A percentile compares a stretch with the other conserved stretches of the same genome.
phyloP scores from a whole-genome alignment of 2,113 vertebrate genomes.

The Seriola quinqueradiata region DNA sequence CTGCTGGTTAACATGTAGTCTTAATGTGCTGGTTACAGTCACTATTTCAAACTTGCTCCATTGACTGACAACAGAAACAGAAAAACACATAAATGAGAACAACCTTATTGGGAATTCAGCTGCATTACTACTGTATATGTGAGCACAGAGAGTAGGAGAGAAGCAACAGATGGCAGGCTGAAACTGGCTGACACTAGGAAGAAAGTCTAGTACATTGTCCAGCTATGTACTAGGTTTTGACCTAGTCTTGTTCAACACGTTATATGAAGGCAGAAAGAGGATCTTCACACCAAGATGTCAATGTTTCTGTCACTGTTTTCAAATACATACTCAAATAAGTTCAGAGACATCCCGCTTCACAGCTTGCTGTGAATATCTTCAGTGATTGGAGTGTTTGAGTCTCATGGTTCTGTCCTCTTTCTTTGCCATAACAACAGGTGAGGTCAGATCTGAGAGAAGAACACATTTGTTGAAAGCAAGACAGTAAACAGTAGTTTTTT shows the following conservation, averaged over 20 bases:
- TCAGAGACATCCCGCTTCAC: background rate
- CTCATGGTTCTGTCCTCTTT: background rate
- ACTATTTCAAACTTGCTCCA: too few species aligned
- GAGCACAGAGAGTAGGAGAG: too few species aligned
- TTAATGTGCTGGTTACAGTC: too few species aligned
- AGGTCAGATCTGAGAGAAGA: background rate
- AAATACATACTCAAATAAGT: constrained; percentile 1
- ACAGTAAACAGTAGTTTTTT: background rate
- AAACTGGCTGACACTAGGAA: too few species aligned
- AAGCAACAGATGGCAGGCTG: too few species aligned
- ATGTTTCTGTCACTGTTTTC: constrained; percentile 10
- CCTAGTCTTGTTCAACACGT: background rate
- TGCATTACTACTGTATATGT: too few species aligned
- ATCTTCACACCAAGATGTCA: background rate
- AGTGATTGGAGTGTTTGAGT: background rate
- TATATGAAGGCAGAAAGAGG: background rate
- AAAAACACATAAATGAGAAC: too few species aligned
- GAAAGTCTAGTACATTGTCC: too few species aligned
- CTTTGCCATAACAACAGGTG: background rate
- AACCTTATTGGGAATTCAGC: too few species aligned
- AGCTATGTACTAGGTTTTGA: too few species aligned
- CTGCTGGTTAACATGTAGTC: too few species aligned
- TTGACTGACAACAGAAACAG: too few species aligned
- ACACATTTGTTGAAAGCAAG: background rate
- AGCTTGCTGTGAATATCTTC: background rate